Evolutionary conservation across 1,140 invertebrate genomes (phyloP), one percentile per base, ranked within the genome.

Genomic region (Aphidius ervi): DNA sequence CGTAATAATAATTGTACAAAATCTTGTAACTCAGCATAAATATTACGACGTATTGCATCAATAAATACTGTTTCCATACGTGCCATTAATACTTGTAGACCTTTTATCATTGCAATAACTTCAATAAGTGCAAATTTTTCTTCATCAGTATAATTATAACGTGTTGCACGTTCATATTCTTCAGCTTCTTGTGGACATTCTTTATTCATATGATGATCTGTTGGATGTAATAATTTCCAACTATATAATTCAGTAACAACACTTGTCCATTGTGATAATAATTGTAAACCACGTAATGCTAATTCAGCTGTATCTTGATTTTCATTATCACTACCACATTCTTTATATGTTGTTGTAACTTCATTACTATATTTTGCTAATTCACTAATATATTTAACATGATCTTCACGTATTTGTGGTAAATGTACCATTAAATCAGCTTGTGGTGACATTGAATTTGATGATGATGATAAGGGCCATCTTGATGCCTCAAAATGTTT

Each of bases 31-130:
- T 98, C 95, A 0, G 95, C 89, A 80, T 99, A 99, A 67, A 99
- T 96, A 75, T 95, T 93, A 43, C 92, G 81, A 42, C 95, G 81
- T 47, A 99, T 98, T 0, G 97, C 94, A 77, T 98, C 95, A 42
- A 94, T 94, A 74, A 99, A 96, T 1, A 98, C 94, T 0, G 94
- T 95, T 82, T 99, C 97, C 88, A 99, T 98, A 52, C 96, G 83
- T 5, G 94, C 90, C 93, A 99, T 96, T 46, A 99, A 79, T 42
- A 97, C 92, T 81, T 99, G 97, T 7, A 99, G 83, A 3, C 97
- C 96, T 82, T 99, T 99, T 66, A 99, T 98, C 96, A 99, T 99
- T 1, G 97, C 95, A 67, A 99, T 98, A 16, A 98, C 92, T 83
- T 99, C 96, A 66, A 99, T 97, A 46, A 99, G 81, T 6, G 96